Conservation (phyloP, 2,113 vertebrate genomes). For the Catagonus wagneri region DNA sequence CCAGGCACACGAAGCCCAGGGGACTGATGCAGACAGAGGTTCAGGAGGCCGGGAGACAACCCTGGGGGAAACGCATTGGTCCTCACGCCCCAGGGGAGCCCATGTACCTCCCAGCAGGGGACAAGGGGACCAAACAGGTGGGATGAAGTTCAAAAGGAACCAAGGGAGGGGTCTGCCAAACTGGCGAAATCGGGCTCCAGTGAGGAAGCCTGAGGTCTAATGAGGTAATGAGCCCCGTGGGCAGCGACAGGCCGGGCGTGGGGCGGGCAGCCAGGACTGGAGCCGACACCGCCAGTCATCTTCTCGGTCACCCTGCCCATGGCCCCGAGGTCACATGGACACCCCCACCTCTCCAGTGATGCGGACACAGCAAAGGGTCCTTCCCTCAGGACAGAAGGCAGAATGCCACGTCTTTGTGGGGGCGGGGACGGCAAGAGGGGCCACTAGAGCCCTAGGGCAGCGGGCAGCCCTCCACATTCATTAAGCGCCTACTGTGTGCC, state of each 20-base stretch:
- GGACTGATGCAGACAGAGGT: background rate
- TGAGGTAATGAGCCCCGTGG: fast-evolving
- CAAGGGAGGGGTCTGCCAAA: background rate
- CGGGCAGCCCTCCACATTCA: background rate
- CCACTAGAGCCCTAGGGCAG: background rate
- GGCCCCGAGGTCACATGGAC: background rate
- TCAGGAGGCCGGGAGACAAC: background rate
- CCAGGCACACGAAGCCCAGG: background rate
- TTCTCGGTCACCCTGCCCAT: background rate
- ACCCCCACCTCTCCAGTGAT: fast-evolving
- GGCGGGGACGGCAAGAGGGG: fast-evolving
- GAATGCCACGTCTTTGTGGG: fast-evolving
- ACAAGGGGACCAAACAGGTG: too few species aligned
- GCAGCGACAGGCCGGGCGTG: background rate
- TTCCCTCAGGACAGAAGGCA: background rate
- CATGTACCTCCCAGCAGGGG: background rate
- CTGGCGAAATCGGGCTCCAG: background rate
- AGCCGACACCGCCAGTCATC: background rate
- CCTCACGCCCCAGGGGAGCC: background rate
- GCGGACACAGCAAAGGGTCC: background rate
- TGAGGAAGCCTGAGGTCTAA: background rate
- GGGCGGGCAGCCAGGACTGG: background rate
- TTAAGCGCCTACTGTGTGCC: background rate
- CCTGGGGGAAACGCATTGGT: fast-evolving
- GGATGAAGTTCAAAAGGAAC: background rate